Conservation (phyloP, 2,113 vertebrate species). For the Panurus biarmicus region DNA sequence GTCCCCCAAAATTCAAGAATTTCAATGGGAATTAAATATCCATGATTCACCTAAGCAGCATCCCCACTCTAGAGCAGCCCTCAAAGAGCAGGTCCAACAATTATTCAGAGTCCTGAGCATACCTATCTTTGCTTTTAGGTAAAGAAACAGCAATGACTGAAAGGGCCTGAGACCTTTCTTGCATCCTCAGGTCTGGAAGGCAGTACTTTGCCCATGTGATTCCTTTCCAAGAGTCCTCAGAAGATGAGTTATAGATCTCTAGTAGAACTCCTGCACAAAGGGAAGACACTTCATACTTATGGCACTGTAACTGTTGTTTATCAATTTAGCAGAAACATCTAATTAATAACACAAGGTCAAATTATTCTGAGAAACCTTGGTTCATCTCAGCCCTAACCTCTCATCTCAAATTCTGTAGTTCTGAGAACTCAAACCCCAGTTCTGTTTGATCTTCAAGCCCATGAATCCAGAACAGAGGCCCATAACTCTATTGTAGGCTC, state of each 20-base stretch:
- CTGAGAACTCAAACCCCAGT: not conserved
- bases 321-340: not conserved
- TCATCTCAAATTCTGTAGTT: not conserved
- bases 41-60: not conserved
- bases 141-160: not conserved
- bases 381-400: not conserved
- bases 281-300: not conserved
- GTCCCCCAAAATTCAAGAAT: not conserved
- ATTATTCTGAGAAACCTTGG: not conserved
- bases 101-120: rapidly evolving
- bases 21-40: not conserved
- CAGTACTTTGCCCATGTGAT: not conserved
- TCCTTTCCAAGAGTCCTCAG: not conserved
- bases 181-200: not conserved
- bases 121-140: not conserved
- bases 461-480: not conserved
- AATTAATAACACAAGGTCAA: not conserved
- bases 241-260: not conserved
- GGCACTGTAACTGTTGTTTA: not conserved
- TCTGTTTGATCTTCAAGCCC: not conserved
- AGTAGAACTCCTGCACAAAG: not conserved
- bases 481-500: not conserved
- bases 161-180: not conserved
- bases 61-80: not conserved
- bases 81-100: not conserved